These are phyloP conservation scores for Protobothrops flavoviridis DNA, from an alignment of 2,113 vertebrate species.

Conservation along the genomic window DNA sequence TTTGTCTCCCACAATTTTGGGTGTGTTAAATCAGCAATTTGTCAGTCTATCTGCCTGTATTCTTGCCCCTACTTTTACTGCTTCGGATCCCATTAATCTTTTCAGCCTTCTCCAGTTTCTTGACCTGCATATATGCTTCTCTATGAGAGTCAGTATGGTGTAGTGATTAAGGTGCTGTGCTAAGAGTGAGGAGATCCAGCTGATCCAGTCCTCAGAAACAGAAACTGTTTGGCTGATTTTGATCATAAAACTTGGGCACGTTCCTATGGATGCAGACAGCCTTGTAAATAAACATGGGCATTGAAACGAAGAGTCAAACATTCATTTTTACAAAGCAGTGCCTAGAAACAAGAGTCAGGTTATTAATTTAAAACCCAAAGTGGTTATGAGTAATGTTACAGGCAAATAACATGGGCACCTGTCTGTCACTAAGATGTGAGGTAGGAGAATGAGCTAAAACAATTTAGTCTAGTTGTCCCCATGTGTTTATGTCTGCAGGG, in stretches of 20 bases:
- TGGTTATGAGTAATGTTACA: neutral
- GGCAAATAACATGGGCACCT: no score
- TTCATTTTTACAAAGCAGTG: neutral
- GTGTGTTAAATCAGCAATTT: no score
- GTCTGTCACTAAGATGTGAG: no score
- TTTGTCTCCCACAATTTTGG: neutral
- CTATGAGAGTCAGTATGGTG: neutral
- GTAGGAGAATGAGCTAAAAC: fast-evolving
- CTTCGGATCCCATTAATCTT: neutral
- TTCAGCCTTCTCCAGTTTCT: neutral
- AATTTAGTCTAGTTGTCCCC: fast-evolving
- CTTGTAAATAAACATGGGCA: neutral
- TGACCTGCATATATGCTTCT: neutral
- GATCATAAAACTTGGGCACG: neutral
- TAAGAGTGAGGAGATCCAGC: neutral
- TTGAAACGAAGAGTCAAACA: neutral
- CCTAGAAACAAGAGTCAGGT: neutral
- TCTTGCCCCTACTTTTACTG: neutral
- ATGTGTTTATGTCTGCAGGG: constrained; percentile 65
- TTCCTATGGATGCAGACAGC: neutral
- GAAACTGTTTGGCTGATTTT: neutral
- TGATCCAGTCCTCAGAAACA: neutral
- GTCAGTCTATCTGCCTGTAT: neutral
- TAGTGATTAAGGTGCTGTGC: neutral
- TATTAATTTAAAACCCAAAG: neutral